Evolutionary conservation across 2,888 invertebrate genomes (phyloP).

Genomic region (Alitta virens): DNA sequence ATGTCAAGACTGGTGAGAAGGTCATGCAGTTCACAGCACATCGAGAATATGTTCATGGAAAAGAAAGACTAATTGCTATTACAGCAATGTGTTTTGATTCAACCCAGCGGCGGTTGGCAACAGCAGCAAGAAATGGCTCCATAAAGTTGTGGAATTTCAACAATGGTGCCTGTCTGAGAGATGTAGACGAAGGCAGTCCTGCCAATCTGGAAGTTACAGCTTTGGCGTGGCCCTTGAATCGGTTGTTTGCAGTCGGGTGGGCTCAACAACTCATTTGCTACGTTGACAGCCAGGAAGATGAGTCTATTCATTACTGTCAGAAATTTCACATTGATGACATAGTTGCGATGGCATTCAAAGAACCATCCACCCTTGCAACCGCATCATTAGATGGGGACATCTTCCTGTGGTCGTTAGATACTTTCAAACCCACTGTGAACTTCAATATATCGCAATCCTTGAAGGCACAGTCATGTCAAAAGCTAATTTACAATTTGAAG

Average conservation of each 20-base stretch:
- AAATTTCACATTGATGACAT: conserved; percentile 70
- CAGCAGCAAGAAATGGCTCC: conserved; percentile 76
- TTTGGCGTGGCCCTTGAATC: conserved; percentile 60
- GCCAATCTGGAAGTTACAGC: conserved; percentile 58
- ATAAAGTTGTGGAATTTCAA: conserved; percentile 84
- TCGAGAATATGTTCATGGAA: background rate
- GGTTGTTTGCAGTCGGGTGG: conserved; percentile 79
- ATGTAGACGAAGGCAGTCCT: conserved; percentile 59
- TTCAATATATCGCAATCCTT: background rate
- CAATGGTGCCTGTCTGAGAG: conserved; percentile 71
- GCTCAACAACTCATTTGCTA: conserved; percentile 58
- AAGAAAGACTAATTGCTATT: conserved; percentile 59
- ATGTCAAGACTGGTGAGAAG: conserved; percentile 69
- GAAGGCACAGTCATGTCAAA: too few species aligned
- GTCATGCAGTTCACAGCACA: conserved; percentile 63
- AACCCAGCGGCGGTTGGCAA: conserved; percentile 70
- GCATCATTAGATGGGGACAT: conserved; percentile 77
- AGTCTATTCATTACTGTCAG: conserved; percentile 3
- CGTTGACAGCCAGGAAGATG: conserved; percentile 17
- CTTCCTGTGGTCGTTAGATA: conserved; percentile 76
- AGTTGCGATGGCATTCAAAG: conserved; percentile 65
- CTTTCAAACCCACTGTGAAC: background rate
- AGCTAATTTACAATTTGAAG: background rate
- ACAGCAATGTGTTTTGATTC: conserved; percentile 77
- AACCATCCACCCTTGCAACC: conserved; percentile 56